phyloP scores from a whole-genome alignment of 2,113 vertebrate genomes.

The Lucifuga dentata region DNA sequence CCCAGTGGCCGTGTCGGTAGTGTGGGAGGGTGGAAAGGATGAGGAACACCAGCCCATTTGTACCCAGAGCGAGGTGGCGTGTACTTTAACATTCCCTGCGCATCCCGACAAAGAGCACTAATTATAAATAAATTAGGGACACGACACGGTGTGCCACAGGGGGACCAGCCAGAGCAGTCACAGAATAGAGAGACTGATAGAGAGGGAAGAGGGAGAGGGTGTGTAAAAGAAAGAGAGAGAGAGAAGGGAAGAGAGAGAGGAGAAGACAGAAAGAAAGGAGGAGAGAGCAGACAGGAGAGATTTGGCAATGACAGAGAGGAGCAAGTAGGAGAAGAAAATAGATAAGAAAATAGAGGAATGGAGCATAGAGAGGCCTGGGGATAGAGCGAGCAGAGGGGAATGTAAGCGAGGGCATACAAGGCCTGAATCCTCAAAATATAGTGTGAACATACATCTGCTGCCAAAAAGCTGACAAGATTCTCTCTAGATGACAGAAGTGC shows the following conservation, averaged over 20 bases:
- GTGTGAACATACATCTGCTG: constrained; percentile 68
- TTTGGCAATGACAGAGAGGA: constrained; percentile 79
- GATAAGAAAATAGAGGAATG: constrained; percentile 83
- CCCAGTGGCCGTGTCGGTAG: constrained; percentile 73
- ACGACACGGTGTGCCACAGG: constrained; percentile 84
- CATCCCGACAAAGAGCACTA: constrained; percentile 88
- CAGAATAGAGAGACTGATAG: constrained; percentile 79
- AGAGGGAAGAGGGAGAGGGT: constrained; percentile 70
- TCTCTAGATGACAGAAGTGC: constrained; percentile 66
- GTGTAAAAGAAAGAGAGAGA: constrained; percentile 72
- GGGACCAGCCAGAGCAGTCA: constrained; percentile 78
- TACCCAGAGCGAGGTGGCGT: constrained; percentile 82
- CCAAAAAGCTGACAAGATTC: constrained; percentile 75
- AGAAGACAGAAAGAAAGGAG: constrained; percentile 56
- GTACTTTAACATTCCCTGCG: constrained; percentile 85
- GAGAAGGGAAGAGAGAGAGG: constrained; percentile 58
- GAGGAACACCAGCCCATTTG: constrained; percentile 81
- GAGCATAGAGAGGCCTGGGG: constrained; percentile 74
- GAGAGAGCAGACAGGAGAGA: constrained; percentile 71
- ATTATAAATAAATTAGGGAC: constrained; percentile 90
- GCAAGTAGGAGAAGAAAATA: constrained; percentile 78
- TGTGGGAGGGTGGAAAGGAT: constrained; percentile 52
- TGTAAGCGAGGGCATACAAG: constrained; percentile 67
- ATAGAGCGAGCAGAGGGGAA: constrained; percentile 50
- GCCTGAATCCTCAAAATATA: constrained; percentile 77